Evolutionary conservation across 2,888 invertebrate genomes (phyloP).

Genomic region (Pseudococcus longispinus): DNA sequence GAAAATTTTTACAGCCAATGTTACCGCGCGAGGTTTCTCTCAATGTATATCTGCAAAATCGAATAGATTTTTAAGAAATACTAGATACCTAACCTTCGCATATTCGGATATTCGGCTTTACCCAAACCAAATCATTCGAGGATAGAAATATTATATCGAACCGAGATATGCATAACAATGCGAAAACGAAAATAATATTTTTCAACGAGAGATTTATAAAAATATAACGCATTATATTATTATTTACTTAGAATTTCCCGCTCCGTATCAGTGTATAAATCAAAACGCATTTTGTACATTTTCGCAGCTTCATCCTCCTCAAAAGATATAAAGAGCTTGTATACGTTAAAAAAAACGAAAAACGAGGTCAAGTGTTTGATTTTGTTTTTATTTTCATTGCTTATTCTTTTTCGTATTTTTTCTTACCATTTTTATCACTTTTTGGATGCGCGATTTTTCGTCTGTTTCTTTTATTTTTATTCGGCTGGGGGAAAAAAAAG

Average conservation of each 20-base stretch:
- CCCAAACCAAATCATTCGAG: slow-evolving; percentile 21
- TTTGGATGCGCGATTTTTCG: neutral
- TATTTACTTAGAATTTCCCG: slow-evolving; percentile 13
- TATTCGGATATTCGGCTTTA: slow-evolving; percentile 14
- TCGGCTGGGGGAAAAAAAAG: neutral
- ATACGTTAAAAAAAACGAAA: neutral
- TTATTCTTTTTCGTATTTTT: neutral
- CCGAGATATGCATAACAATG: slow-evolving; percentile 28
- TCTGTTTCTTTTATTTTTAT: neutral
- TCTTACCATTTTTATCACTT: neutral
- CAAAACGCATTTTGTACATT: slow-evolving; percentile 7
- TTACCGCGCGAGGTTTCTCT: neutral
- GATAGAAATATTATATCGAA: slow-evolving; percentile 24
- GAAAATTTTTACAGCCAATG: slow-evolving; percentile 34
- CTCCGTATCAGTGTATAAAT: slow-evolving; percentile 12
- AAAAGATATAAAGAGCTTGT: neutral
- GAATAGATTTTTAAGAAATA: slow-evolving; percentile 30
- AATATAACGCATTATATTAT: slow-evolving; percentile 24
- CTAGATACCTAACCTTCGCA: slow-evolving; percentile 20
- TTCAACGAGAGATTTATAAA: slow-evolving; percentile 24
- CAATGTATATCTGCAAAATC: neutral
- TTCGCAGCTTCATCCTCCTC: neutral
- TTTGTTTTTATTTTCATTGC: neutral
- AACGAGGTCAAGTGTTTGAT: slow-evolving; percentile 19
- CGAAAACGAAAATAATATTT: slow-evolving; percentile 30